A percentile compares a stretch with the other conserved stretches of the same genome.
Conservation (phyloP, 2,797 vertebrate species). For the Chelmon rostratus region DNA sequence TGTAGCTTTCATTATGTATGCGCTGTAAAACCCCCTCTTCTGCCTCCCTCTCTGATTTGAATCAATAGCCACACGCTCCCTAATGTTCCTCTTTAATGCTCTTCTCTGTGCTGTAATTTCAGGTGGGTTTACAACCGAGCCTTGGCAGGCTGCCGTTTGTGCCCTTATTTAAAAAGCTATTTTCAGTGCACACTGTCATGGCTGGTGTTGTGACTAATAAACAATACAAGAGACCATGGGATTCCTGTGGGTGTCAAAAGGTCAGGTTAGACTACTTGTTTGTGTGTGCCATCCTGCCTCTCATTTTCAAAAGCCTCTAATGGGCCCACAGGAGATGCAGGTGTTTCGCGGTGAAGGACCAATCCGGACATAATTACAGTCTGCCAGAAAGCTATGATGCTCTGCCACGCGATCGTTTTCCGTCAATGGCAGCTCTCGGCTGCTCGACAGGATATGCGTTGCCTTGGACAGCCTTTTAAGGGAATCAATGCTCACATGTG, state of each 20-base stretch:
- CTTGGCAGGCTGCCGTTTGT: constrained; percentile 52
- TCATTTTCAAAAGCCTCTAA: constrained; percentile 65
- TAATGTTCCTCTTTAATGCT: constrained; percentile 69
- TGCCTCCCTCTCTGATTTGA: constrained; percentile 43
- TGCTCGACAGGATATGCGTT: constrained; percentile 45
- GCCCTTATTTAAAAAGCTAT: constrained; percentile 71
- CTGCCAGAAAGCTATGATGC: constrained; percentile 60
- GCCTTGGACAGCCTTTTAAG: constrained; percentile 58
- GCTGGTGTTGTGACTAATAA: constrained; percentile 60
- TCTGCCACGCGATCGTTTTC: constrained; percentile 49
- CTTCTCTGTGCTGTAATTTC: constrained; percentile 66
- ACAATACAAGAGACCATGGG: constrained; percentile 50
- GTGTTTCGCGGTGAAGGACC: constrained; percentile 52
- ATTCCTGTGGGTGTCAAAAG: constrained; percentile 64
- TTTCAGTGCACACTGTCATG: constrained; percentile 60
- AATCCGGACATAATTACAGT: constrained; percentile 54
- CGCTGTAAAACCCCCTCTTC: constrained; percentile 42
- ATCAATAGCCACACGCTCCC: constrained; percentile 54
- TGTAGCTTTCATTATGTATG: constrained; percentile 43
- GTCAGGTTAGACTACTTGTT: constrained; percentile 56
- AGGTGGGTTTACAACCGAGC: constrained; percentile 65
- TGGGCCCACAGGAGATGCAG: constrained; percentile 49
- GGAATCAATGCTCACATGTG: constrained; percentile 62
- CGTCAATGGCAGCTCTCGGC: constrained; percentile 46
- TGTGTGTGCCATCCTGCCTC: constrained; percentile 41